phyloP scores from a whole-genome alignment of 2,113 vertebrate species.

The Excalfactoria chinensis region DNA sequence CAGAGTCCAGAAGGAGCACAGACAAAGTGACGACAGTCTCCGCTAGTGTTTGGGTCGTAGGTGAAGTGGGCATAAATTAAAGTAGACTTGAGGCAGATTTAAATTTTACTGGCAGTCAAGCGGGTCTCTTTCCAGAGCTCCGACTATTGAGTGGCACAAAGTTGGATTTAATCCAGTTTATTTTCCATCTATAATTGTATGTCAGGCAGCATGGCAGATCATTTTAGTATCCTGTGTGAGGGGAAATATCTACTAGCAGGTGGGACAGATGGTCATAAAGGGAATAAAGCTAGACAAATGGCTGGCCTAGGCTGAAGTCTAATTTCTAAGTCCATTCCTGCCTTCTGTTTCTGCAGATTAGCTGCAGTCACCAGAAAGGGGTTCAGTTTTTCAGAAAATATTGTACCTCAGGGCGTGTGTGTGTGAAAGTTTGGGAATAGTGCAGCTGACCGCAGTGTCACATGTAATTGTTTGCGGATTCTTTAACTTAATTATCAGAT shows the following conservation, averaged over 20 bases:
- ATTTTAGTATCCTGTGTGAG: neutral
- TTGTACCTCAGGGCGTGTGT: neutral
- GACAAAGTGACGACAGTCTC: neutral
- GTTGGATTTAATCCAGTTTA: neutral
- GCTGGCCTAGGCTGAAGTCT: constrained; percentile 22
- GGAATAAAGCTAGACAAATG: constrained; percentile 18
- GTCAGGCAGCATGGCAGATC: neutral
- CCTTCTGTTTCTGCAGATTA: constrained; percentile 37
- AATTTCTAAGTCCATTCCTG: constrained; percentile 14
- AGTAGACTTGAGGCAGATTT: neutral
- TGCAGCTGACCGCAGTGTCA: neutral
- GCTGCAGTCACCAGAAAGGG: neutral
- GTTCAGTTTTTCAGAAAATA: neutral
- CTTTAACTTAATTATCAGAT: neutral
- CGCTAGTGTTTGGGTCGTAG: neutral
- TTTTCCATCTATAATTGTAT: neutral
- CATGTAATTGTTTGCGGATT: neutral
- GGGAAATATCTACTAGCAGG: neutral
- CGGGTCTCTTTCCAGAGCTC: neutral
- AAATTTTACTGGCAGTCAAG: neutral
- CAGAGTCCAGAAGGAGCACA: neutral
- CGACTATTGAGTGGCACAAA: neutral
- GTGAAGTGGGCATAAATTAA: neutral
- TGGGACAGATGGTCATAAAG: constrained; percentile 49
- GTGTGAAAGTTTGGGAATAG: neutral